Evolutionary conservation across 2,113 vertebrate species (phyloP), one percentile per base, ranked within the genome.

Genomic region (Psophia crepitans): DNA sequence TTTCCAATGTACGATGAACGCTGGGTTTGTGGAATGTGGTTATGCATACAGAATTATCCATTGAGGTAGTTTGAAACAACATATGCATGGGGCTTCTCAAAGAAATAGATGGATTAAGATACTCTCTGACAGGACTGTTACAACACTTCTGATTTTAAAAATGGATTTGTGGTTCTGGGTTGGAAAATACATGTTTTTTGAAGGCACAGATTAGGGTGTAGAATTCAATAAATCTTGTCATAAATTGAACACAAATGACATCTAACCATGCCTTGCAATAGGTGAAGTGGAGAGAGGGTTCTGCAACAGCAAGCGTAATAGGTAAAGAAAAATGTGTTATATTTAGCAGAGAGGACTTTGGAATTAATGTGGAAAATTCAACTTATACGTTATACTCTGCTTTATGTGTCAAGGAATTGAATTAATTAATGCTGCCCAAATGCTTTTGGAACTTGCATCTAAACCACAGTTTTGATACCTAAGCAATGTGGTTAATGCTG

Each of bases 21-120:
- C 46, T 41, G 17, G 14, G 26, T 82, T 73, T 96, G 43, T 84
- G 74, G 56, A 56, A 91, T 80, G 27, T 41, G 14, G 21, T 97
- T 91, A 82, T 87, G 53, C 43, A 23, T 90, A 61, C 28, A 87
- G 56, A 96, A 73, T 82, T 91, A 84, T 86, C 82, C 21, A 37
- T 94, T 91, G 44, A 91, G 87, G 48, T 92, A 91, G 85, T 90
- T 57, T 53, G 81, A 96, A 96, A 69, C 61, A 84, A 70, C 66
- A 69, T 83, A 89, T 33, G 56, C 37, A 93, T 94, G 71, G 39
- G 39, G 26, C 76, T 95, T 88, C 83, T 95, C 49, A 84, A 68
- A 92, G 44, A 91, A 78, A 43, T 21, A 93, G 69, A 96, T 97
- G 30, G 96, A 95, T 97, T 96, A 71, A 88, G 61, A 71, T 93